Evolutionary conservation across 2,888 invertebrate species (phyloP).

Genomic region (Andrena bicolor): DNA sequence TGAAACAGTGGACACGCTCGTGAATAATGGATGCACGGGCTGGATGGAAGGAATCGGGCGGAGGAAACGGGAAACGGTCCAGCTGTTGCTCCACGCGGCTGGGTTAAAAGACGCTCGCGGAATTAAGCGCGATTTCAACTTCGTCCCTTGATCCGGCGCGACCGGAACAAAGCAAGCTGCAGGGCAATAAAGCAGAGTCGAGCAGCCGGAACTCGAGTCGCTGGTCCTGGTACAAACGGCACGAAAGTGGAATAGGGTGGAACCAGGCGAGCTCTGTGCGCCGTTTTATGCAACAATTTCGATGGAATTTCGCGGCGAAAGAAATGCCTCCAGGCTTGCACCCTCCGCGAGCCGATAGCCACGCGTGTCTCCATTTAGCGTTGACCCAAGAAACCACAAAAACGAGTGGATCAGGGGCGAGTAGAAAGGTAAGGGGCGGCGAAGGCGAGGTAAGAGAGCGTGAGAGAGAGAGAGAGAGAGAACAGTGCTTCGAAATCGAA

Average conservation of each 20-base stretch:
- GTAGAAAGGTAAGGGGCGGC: background rate
- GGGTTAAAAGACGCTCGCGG: slow-evolving; percentile 64
- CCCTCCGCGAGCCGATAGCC: slow-evolving; percentile 2
- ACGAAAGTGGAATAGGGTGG: slow-evolving; percentile 9
- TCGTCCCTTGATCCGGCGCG: slow-evolving; percentile 23
- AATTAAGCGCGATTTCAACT: slow-evolving; percentile 63
- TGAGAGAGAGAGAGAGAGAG: slow-evolving; percentile 31
- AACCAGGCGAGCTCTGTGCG: background rate
- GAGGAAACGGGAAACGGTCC: background rate
- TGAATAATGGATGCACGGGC: slow-evolving; percentile 29
- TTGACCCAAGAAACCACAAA: slow-evolving; percentile 21
- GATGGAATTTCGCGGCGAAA: background rate
- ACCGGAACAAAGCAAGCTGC: slow-evolving; percentile 23
- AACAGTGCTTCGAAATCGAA: slow-evolving; percentile 72
- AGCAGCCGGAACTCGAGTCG: slow-evolving; percentile 14
- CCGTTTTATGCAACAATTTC: background rate
- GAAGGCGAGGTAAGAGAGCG: background rate
- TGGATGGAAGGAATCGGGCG: slow-evolving; percentile 11
- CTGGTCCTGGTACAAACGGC: slow-evolving; percentile 10
- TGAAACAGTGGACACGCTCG: slow-evolving; percentile 22
- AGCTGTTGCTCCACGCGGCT: slow-evolving; percentile 16
- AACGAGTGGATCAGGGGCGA: slow-evolving; percentile 1
- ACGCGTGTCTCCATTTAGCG: background rate
- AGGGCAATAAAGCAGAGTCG: slow-evolving; percentile 25
- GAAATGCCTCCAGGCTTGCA: background rate